phyloP scores from a whole-genome alignment of 2,888 invertebrate genomes.

The Monochamus alternatus region DNA sequence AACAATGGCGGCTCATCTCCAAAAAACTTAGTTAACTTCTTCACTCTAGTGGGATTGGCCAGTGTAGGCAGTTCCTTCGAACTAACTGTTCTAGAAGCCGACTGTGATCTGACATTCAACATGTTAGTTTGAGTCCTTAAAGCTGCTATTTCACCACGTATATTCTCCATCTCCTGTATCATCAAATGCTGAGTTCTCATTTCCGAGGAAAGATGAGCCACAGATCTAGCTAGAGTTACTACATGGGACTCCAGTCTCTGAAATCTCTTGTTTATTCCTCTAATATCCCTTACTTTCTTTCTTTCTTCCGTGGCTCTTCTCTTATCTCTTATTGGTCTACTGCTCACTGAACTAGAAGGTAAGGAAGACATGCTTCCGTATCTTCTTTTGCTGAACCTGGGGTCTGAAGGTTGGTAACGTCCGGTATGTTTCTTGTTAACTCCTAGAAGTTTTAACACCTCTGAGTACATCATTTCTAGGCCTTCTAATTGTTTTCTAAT shows the following conservation, averaged over 20 bases:
- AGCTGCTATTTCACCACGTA: conserved; percentile 86
- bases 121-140: conserved; percentile 80
- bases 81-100: conserved; percentile 74
- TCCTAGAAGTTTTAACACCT: conserved; percentile 80
- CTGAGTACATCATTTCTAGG: conserved; percentile 90
- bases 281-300: conserved; percentile 79
- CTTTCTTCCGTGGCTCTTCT: conserved; percentile 80
- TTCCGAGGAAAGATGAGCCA: conserved; percentile 92
- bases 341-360: conserved; percentile 88
- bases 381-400: conserved; percentile 71
- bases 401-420: conserved; percentile 75
- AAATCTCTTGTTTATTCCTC: conserved; percentile 90
- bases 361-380: conserved; percentile 89
- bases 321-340: conserved; percentile 83
- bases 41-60: conserved; percentile 89
- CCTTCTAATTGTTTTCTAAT: conserved; percentile 87
- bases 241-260: conserved; percentile 93
- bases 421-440: conserved; percentile 71
- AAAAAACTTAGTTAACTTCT: conserved; percentile 93
- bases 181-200: conserved; percentile 92
- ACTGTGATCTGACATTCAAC: conserved; percentile 78
- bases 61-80: conserved; percentile 80
- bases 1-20: conserved; percentile 94
- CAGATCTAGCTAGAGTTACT: conserved; percentile 90
- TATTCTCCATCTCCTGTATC: conserved; percentile 92